These are phyloP conservation scores for Calliphora vicina DNA, from an alignment of 1,140 invertebrate genomes.

Conservation along the genomic window DNA sequence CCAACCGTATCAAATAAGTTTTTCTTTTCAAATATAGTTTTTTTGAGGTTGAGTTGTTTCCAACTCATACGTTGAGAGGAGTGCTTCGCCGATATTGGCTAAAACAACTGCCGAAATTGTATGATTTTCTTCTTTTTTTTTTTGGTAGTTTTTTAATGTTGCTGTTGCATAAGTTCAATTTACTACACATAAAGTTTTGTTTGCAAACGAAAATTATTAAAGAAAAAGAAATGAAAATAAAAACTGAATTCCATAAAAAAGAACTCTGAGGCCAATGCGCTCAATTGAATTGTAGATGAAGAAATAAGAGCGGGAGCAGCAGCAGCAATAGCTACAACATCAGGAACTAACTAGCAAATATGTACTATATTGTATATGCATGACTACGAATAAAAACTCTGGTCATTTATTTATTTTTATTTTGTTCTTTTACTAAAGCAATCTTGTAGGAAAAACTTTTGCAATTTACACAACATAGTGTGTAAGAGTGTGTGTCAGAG, in stretches of 20 bases:
- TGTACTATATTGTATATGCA: too few relatives aligned
- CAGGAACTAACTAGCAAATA: not conserved
- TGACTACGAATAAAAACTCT: not conserved
- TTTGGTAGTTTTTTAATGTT: not conserved
- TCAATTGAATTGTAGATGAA: slow-evolving; percentile 27
- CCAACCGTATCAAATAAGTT: slow-evolving; percentile 24
- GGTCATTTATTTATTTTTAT: slow-evolving; percentile 26
- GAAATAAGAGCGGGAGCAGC: not conserved
- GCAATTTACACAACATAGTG: slow-evolving; percentile 23
- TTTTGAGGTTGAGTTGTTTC: not conserved
- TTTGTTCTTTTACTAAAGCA: not conserved
- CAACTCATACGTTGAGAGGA: not conserved
- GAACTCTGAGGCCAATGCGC: slow-evolving; percentile 15
- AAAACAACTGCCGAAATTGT: slow-evolving; percentile 3
- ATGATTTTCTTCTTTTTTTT: not conserved
- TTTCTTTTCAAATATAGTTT: not conserved
- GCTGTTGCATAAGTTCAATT: slow-evolving; percentile 27
- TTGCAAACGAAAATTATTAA: slow-evolving; percentile 1
- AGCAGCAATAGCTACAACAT: not conserved
- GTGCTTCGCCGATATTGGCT: not conserved
- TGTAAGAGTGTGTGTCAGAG: not conserved
- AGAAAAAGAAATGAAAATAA: not conserved
- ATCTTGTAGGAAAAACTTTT: slow-evolving; percentile 24
- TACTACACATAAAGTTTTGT: slow-evolving; percentile 26
- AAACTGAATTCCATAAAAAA: not conserved